Base-by-base conservation (phyloP, 2,888 invertebrate species). In the Macrosoma leucophasiata region DNA sequence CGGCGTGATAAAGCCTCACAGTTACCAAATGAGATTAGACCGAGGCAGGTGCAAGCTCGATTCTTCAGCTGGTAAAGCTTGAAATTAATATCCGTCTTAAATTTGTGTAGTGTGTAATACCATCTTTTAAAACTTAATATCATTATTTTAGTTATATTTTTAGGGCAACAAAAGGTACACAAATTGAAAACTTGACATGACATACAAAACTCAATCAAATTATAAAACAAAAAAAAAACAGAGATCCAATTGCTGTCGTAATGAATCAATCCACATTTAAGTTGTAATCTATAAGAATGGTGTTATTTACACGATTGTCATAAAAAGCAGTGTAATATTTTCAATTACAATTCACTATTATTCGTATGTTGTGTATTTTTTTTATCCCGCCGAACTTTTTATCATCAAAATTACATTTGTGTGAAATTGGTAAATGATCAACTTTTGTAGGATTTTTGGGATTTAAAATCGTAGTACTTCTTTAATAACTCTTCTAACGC, bases 11-110 rank as follows among this genome's bases (percentile, higher is more conserved):
- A 82, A 73, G 85, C 88, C 95, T 94, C 96, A 95, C 94, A 94
- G 94, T 96, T 96, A 96, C 96, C 94, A 93, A 92, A 94, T 96
- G 96, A 96, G 96, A 96, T 96, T 96, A 92, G 88, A 89, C 90
- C 87, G 90, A 87, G 85, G 82, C 75, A 82, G 79, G 81, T 74
- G 54, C 38, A 81, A 81, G 78, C 77, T 73, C 58, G 55, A 33
- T 46, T 58, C 60, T 61, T 55, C 50, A 38, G 41, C 48, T 43
- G 41, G 17, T 34, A 46, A 52, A 38, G 39, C 21, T 35, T 43
- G 22, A 26, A 26, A 22, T 22, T 32, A 29, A 29, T 14, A 21
- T n/a, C n/a, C n/a, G n/a, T n/a, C n/a, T n/a, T n/a, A n/a, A n/a
- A n/a, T n/a, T n/a, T n/a, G n/a, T n/a, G n/a, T n/a, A n/a, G n/a